These are phyloP conservation scores for Capitulum mitella DNA, from an alignment of 2,888 invertebrate species.

Conservation along the genomic window DNA sequence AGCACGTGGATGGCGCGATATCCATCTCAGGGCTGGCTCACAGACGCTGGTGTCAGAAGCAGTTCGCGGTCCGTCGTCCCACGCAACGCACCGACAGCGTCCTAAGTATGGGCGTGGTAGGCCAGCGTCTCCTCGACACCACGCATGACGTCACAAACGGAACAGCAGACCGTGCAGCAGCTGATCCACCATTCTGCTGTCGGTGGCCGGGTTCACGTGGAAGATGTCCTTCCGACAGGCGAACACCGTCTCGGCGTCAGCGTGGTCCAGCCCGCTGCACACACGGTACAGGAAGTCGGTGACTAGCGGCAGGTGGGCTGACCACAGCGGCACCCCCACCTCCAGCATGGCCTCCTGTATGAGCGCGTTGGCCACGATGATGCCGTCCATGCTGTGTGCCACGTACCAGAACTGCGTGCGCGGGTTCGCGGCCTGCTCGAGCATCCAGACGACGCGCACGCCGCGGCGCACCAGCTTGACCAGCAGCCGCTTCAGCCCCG, in stretches of 20 bases:
- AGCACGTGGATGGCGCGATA: too few relatives aligned
- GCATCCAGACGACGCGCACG: background rate
- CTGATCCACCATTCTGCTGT: background rate
- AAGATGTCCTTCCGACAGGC: background rate
- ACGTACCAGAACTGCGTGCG: background rate
- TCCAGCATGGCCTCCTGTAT: background rate
- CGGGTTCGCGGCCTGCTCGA: background rate
- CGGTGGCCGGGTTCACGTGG: background rate
- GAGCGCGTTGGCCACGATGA: background rate
- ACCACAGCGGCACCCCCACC: background rate
- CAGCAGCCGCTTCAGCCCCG: background rate
- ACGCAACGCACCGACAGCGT: too few relatives aligned
- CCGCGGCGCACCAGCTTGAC: background rate
- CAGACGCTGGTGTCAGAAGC: too few relatives aligned
- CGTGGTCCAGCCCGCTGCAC: background rate
- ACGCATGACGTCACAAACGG: too few relatives aligned
- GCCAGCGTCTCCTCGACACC: too few relatives aligned
- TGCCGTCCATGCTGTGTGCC: background rate
- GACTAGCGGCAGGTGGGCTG: constrained; percentile 3
- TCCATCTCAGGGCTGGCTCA: too few relatives aligned
- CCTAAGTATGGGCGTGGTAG: too few relatives aligned
- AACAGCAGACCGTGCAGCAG: background rate
- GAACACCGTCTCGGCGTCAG: background rate
- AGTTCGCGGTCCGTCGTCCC: too few relatives aligned
- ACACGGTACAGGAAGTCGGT: background rate